These are phyloP conservation scores for Echinometra lucunter DNA, from an alignment of 53 echinoderm and acorn worm species.

Conservation along the genomic window DNA sequence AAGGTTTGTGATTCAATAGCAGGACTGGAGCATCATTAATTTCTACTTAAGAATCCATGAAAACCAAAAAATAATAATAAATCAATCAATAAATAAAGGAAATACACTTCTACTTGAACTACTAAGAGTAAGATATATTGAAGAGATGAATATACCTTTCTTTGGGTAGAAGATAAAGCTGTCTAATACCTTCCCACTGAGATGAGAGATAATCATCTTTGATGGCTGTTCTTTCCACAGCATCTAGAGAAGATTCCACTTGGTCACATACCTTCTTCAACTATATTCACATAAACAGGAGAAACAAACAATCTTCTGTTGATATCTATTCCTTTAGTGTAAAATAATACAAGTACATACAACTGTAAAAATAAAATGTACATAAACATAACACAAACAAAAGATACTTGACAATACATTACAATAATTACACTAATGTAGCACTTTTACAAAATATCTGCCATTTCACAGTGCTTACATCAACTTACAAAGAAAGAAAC, in stretches of 20 bases:
- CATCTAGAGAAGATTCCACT: conserved; percentile 24
- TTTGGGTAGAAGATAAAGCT: neutral
- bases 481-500: no score
- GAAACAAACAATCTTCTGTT: no score
- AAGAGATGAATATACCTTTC: conserved; percentile 9
- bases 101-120: neutral
- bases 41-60: neutral
- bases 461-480: no score
- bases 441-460: no score
- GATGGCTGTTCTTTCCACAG: conserved; percentile 53
- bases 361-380: no score
- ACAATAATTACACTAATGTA: no score
- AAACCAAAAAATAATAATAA: no score
- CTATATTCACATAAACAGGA: neutral
- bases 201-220: conserved; percentile 63
- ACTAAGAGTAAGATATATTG: neutral
- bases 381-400: no score
- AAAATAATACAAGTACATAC: neutral
- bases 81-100: neutral
- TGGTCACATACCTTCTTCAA: conserved; percentile 38
- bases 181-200: conserved; percentile 67
- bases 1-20: neutral
- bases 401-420: no score
- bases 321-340: neutral
- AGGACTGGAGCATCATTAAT: neutral